Evolutionary conservation across 2,113 vertebrate genomes (phyloP).

Genomic region (Catharus bicknelli): DNA sequence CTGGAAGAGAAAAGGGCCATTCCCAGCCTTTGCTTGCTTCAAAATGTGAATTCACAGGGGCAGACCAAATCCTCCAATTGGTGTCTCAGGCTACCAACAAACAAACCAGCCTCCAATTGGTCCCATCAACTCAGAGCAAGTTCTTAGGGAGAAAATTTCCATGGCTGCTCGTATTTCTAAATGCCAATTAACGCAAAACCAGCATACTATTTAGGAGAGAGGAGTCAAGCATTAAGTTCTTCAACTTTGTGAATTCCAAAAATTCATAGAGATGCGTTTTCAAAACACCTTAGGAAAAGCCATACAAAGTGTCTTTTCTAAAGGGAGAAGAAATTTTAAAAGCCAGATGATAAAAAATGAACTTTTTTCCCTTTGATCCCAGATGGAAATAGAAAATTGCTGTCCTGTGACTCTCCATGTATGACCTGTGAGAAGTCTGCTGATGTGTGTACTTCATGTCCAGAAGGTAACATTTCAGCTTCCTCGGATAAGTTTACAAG

Average conservation of each 20-base stretch:
- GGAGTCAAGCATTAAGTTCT: neutral
- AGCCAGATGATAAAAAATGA: neutral
- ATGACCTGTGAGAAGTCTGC: conserved; percentile 73
- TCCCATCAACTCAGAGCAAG: too few species aligned
- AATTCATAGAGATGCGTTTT: neutral
- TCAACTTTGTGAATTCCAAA: neutral
- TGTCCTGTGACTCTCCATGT: conserved; percentile 78
- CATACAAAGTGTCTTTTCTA: neutral
- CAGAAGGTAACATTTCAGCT: conserved; percentile 71
- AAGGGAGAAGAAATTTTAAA: neutral
- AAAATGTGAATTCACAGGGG: too few species aligned
- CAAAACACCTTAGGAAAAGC: neutral
- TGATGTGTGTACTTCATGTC: conserved; percentile 80
- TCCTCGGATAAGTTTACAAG: neutral
- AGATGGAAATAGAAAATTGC: conserved; percentile 45
- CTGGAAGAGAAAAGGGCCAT: too few species aligned
- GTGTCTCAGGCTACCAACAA: too few species aligned
- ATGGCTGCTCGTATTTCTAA: too few species aligned
- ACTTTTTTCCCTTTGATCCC: neutral
- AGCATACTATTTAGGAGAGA: neutral
- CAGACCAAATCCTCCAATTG: too few species aligned
- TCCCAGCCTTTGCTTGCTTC: too few species aligned
- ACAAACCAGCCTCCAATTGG: too few species aligned
- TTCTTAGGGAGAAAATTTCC: too few species aligned
- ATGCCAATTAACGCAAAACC: too few species aligned